Percentiles rank a stretch among this genome's conserved stretches.
These are phyloP conservation scores for Prochilodus magdalenae DNA, from an alignment of 2,113 vertebrate species.

Conservation along the genomic window DNA sequence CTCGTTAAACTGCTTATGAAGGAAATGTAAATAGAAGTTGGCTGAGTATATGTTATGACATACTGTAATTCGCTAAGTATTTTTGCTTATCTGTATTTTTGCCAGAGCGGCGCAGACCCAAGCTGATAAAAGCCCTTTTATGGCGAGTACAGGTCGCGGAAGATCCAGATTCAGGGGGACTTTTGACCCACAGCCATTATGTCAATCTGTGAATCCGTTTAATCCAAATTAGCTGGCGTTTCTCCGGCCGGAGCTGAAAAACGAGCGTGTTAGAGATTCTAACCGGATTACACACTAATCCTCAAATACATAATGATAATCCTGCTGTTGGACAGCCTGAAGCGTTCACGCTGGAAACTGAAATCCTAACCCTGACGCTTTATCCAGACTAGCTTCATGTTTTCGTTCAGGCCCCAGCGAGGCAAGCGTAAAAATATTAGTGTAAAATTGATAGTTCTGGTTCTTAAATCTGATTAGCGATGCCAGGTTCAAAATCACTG, in stretches of 20 bases:
- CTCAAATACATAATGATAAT: constrained; percentile 5
- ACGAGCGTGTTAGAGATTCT: neutral
- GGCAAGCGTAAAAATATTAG: too few species aligned
- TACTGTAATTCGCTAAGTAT: constrained; percentile 40
- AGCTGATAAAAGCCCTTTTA: constrained; percentile 45
- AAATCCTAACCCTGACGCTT: neutral
- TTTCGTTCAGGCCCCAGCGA: neutral
- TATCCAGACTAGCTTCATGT: neutral
- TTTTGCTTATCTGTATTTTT: constrained; percentile 14
- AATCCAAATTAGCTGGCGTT: neutral
- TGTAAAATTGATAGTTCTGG: too few species aligned
- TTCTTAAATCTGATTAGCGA: too few species aligned
- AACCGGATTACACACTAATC: constrained; percentile 21
- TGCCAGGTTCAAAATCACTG: too few species aligned
- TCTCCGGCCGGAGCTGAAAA: neutral
- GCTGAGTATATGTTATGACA: constrained; percentile 43
- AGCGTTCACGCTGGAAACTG: neutral
- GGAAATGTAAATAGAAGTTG: constrained; percentile 48
- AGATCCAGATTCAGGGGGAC: constrained; percentile 4
- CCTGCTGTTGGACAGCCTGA: neutral
- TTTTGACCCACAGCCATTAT: neutral
- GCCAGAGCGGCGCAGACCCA: neutral
- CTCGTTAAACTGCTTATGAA: constrained; percentile 45
- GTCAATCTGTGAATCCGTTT: constrained; percentile 27
- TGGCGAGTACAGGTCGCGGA: constrained; percentile 25